Base-by-base conservation (phyloP, 2,113 vertebrate species). In the Neodontobutis hainanensis region DNA sequence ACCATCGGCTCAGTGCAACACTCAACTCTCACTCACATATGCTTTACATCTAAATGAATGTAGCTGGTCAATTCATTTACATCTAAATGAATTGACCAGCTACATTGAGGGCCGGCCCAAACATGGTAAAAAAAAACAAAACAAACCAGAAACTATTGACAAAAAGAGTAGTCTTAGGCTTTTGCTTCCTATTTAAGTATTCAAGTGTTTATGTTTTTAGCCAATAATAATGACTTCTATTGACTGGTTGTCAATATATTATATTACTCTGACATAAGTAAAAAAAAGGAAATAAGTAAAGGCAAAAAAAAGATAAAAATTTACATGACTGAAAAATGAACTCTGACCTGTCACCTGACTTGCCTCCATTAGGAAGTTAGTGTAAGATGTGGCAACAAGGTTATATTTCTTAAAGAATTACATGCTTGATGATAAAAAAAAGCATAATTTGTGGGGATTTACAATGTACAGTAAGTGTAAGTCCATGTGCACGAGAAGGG, bases 11-110 rank as follows among this genome's bases (percentile, higher is more conserved):
- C 34, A 47, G n/a, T 4, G 34, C 35, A 15, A 47, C 32, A 62
- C 10, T 45, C 9, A 62, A 12, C 51, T 35, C 11, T 44, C 34
- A 57, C 48, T 5, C 35, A 56, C 49, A 68, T 0, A 16, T n/a
- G 55, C 38, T 55, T 7, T n/a, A 55, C 52, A 55, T 38, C 52
- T 36, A n/a, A n/a, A n/a, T n/a, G n/a, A n/a, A n/a, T n/a, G n/a
- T n/a, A n/a, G n/a, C n/a, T n/a, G n/a, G n/a, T n/a, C n/a, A n/a
- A n/a, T n/a, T n/a, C n/a, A n/a, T n/a, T n/a, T n/a, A n/a, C n/a
- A n/a, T n/a, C n/a, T n/a, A 12, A 38, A 55, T 55, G 34, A 12
- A 55, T 36, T 36, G n/a, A 55, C 34, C 52, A 55, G 35, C 34
- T 36, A 55, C 52, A 55, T 34, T n/a, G 4, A n/a, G 14, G 7